A percentile compares a stretch with the other conserved stretches of the same genome.
Evolutionary conservation across 2,888 invertebrate genomes (phyloP).

Genomic region (Lobophora halterata): DNA sequence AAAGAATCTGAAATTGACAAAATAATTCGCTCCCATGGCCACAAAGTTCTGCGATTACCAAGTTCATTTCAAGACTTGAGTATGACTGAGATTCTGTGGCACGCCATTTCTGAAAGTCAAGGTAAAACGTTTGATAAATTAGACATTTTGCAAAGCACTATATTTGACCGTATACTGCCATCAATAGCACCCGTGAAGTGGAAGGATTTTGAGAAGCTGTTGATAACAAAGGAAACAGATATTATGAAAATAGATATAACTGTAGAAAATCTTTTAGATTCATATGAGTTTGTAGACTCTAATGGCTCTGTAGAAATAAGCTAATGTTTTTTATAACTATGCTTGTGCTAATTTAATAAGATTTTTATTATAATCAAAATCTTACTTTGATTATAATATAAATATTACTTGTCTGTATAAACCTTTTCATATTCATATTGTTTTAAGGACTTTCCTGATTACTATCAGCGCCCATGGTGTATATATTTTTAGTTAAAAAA

Average conservation of each 20-base stretch:
- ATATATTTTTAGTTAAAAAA: too few species aligned
- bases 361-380: too few species aligned
- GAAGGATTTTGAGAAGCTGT: constrained; percentile 28
- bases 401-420: too few species aligned
- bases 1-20: constrained; percentile 38
- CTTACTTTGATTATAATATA: too few species aligned
- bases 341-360: too few species aligned
- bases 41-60: constrained; percentile 49
- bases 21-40: constrained; percentile 47
- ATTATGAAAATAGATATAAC: constrained; percentile 36
- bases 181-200: constrained; percentile 7
- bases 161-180: constrained; percentile 7
- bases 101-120: constrained; percentile 22
- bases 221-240: constrained; percentile 34
- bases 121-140: not conserved
- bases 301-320: not conserved
- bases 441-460: too few species aligned
- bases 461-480: too few species aligned
- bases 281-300: not conserved
- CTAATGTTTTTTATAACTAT: too few species aligned
- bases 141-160: constrained; percentile 6
- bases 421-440: too few species aligned
- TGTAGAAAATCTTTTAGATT: constrained; percentile 37
- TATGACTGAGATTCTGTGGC: constrained; percentile 47
- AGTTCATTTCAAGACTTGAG: constrained; percentile 42